Percentiles rank a stretch among this genome's conserved stretches.
Conservation (phyloP, 1,140 invertebrate genomes). For the Streblospio benedicti region DNA sequence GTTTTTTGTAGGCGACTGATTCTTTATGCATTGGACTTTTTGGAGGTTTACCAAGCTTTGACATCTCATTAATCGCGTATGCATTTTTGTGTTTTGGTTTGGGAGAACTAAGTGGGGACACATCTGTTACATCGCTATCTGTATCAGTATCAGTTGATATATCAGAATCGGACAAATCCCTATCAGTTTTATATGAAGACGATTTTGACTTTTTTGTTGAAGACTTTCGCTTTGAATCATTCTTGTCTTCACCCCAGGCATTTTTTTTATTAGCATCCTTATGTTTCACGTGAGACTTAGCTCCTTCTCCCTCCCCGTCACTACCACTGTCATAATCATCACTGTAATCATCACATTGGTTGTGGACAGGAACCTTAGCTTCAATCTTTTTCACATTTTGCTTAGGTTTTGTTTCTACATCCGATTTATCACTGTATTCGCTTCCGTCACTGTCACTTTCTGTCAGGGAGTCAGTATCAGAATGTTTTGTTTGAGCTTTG, state of each 20-base stretch:
- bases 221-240: not conserved
- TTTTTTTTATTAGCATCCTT: not conserved
- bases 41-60: conserved; percentile 5
- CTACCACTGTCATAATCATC: conserved; percentile 7
- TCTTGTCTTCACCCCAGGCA: not conserved
- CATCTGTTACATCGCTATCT: conserved; percentile 30
- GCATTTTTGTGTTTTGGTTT: no score
- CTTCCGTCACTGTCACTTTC: not conserved
- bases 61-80: not conserved
- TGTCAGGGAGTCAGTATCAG: conserved; percentile 6
- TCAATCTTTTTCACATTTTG: not conserved
- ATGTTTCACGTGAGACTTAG: not conserved
- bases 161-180: conserved; percentile 27
- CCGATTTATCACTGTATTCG: not conserved
- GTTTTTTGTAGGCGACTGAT: not conserved
- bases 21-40: not conserved
- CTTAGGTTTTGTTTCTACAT: not conserved
- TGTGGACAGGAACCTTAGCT: not conserved
- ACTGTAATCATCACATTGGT: not conserved
- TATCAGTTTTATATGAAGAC: conserved; percentile 25
- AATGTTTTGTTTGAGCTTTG: conserved; percentile 10
- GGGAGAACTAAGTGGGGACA: conserved; percentile 37
- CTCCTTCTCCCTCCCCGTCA: not conserved
- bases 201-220: not conserved
- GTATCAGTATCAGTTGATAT: not conserved